These are phyloP conservation scores for Carposina sasakii DNA, from an alignment of 1,140 invertebrate genomes.

Conservation along the genomic window DNA sequence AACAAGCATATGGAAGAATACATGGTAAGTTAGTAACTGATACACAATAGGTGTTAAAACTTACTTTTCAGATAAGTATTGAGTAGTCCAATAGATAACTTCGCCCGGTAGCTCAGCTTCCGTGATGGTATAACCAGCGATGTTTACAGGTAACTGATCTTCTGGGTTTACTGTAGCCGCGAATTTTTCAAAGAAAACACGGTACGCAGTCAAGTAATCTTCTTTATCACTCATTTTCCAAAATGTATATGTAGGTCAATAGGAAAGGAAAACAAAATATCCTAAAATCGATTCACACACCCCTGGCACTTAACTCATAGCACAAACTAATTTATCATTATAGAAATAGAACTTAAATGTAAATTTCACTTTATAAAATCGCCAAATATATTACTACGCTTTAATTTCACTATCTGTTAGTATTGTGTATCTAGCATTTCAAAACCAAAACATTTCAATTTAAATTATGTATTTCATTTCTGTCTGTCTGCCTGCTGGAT, in stretches of 20 bases:
- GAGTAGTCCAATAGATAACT: constrained; percentile 82
- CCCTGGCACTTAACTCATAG: constrained; percentile 33
- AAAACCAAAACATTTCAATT: too few relatives aligned
- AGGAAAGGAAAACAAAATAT: constrained; percentile 28
- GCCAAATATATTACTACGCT: too few relatives aligned
- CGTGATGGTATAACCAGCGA: constrained; percentile 78
- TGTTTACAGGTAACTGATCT: constrained; percentile 83
- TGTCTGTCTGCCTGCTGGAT: too few relatives aligned
- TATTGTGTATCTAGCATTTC: too few relatives aligned
- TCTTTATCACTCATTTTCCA: constrained; percentile 70
- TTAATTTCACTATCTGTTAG: too few relatives aligned
- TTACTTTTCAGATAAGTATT: constrained; percentile 86
- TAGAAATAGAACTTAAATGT: too few relatives aligned
- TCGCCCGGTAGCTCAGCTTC: constrained; percentile 82
- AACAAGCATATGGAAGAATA: too few relatives aligned
- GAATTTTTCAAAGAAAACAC: constrained; percentile 81
- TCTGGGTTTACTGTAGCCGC: constrained; percentile 77
- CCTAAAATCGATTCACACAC: constrained; percentile 47
- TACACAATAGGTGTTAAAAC: constrained; percentile 42
- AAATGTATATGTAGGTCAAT: constrained; percentile 22
- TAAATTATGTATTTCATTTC: too few relatives aligned
- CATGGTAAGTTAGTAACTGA: too few relatives aligned
- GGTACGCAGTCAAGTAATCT: constrained; percentile 79
- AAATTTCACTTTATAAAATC: too few relatives aligned
- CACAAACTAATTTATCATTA: too few relatives aligned